Conservation (phyloP, 2,113 vertebrate genomes). For the Ictidomys tridecemlineatus region DNA sequence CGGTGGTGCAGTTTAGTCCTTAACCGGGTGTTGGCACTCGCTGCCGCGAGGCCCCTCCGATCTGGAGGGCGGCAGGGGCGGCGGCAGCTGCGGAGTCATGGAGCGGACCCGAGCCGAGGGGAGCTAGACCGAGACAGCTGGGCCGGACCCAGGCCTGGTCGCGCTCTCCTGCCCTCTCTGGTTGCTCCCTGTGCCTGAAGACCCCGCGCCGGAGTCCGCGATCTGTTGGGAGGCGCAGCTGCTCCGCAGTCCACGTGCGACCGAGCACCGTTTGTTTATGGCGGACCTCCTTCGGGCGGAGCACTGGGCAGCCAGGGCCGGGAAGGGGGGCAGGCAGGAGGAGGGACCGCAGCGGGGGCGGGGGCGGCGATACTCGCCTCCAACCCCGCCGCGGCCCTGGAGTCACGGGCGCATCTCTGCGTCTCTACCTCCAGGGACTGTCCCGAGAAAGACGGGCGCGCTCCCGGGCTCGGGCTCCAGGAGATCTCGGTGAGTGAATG, state of each 20-base stretch:
- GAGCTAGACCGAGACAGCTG: background rate
- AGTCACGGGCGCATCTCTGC: slow-evolving; percentile 52
- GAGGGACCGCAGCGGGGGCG: slow-evolving; percentile 51
- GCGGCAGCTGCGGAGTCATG: slow-evolving; percentile 76
- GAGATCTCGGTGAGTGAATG: slow-evolving; percentile 25
- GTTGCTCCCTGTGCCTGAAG: background rate
- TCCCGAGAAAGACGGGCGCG: background rate
- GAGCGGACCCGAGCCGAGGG: background rate
- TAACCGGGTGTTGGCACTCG: background rate
- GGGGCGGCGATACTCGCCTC: slow-evolving; percentile 50
- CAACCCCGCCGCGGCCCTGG: slow-evolving; percentile 29
- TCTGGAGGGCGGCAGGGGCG: background rate
- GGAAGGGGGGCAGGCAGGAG: rapidly evolving
- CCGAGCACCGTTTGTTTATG: slow-evolving; percentile 79
- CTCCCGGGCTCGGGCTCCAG: slow-evolving; percentile 24
- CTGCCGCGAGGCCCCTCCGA: slow-evolving; percentile 48
- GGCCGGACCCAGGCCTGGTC: background rate
- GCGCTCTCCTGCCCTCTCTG: background rate
- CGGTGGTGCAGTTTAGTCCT: slow-evolving; percentile 25
- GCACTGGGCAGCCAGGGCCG: background rate
- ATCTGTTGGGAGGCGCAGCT: background rate
- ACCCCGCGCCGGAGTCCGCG: slow-evolving; percentile 4
- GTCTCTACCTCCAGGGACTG: slow-evolving; percentile 55
- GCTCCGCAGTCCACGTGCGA: slow-evolving; percentile 74
- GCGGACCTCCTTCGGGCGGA: slow-evolving; percentile 69